Conservation (phyloP, 2,797 vertebrate species). For the Threskiornis aethiopicus region DNA sequence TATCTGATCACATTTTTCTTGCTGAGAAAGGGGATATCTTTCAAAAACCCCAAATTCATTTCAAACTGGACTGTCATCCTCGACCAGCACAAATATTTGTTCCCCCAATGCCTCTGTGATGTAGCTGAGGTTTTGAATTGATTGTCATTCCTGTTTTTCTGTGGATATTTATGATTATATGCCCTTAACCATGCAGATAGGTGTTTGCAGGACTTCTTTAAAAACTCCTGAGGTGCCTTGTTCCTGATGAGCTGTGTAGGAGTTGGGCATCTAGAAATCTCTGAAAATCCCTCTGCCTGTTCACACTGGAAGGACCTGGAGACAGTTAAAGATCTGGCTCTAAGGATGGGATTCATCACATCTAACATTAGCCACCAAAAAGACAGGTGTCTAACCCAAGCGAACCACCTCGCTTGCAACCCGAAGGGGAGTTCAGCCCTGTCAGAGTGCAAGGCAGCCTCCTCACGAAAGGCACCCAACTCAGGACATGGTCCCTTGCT, state of each 20-base stretch:
- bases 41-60: not conserved
- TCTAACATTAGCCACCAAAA: not conserved
- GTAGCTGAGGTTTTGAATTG: not conserved
- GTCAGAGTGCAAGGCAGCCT: not conserved
- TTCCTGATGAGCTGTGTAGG: not conserved
- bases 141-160: not conserved
- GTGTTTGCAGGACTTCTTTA: not conserved
- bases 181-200: not conserved
- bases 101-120: not conserved
- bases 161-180: not conserved
- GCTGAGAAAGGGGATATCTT: not conserved
- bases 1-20: not conserved
- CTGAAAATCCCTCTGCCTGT: not conserved
- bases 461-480: not conserved
- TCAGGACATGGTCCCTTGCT: accelerated
- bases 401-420: accelerated
- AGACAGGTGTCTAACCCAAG: not conserved
- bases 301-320: not conserved
- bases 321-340: not conserved
- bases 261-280: not conserved
- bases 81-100: not conserved
- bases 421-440: not conserved
- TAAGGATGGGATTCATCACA: not conserved
- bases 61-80: not conserved
- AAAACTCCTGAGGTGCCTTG: not conserved